Evolutionary conservation across 1,140 invertebrate species (phyloP), one percentile per base, ranked within the genome.

Genomic region (Eueides isabella): DNA sequence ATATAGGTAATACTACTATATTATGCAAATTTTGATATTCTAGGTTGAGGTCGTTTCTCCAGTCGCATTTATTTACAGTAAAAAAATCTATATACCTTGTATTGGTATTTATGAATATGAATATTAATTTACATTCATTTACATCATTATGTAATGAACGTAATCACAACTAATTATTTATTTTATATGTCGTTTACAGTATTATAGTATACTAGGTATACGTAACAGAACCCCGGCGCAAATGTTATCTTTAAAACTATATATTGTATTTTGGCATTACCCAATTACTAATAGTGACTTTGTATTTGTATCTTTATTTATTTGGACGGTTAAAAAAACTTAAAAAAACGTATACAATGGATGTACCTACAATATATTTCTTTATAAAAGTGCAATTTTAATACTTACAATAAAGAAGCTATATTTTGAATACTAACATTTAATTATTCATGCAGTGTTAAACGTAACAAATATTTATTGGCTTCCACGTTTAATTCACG

Each of bases 11-110:
- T 55, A 55, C 23, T 55, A 55, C 41, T 11, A 55, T 19, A 30
- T 31, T 67, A 67, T 31, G 41, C 9, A 23, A 30, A 67, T 31
- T 19, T 19, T 12, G n/a, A 7, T 48, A 1, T 55, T 26, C 28
- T 67, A 67, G 41, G 64, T 55, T 55, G 41, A 55, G 66, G 66
- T 67, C 41, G 48, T 55, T 1, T 23, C 41, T 38, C 14, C 3
- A 9, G 29, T 55, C 5, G 41, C 4, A 5, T 29, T 55, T 23
- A 23, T 19, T 55, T 55, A 23, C 9, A 19, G 7, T 48, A 19
- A 19, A 12, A 9, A 26, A 26, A 26, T 19, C 48, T 12, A 19
- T 26, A 44, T 44, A 7, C n/a, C n/a, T 44, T 6, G 5, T 2
- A 19, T 44, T 19, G n/a, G n/a, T 19, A 7, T 5, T 19, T 38